A percentile compares a stretch with the other conserved stretches of the same genome.
These are phyloP conservation scores for Chanos chanos DNA, from an alignment of 2,797 vertebrate species.

Conservation along the genomic window DNA sequence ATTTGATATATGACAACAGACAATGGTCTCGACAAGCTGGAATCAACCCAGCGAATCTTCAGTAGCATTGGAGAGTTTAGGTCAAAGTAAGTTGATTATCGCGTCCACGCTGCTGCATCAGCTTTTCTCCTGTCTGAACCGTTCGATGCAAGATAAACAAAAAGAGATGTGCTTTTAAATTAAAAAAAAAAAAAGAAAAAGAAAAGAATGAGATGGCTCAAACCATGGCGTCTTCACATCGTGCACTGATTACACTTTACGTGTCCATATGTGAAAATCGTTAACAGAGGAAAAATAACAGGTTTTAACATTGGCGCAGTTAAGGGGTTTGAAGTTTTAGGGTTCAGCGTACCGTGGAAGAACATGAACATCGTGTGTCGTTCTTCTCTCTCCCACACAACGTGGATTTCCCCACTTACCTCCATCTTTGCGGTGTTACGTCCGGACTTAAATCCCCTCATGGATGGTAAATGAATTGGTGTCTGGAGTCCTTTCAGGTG, in stretches of 20 bases:
- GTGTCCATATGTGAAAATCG: too few species aligned
- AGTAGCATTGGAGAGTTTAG: conserved; percentile 43
- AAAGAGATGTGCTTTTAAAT: background rate
- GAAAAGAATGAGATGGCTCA: too few species aligned
- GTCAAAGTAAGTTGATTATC: conserved; percentile 59
- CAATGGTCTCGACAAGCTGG: conserved; percentile 55
- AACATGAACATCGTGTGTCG: background rate
- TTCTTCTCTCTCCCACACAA: background rate
- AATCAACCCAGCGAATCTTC: conserved; percentile 57
- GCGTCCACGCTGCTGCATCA: conserved; percentile 51
- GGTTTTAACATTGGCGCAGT: too few species aligned
- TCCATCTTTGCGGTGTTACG: conserved; percentile 49
- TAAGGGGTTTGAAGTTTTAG: too few species aligned
- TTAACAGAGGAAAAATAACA: too few species aligned
- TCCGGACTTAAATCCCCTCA: conserved; percentile 57
- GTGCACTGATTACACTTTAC: too few species aligned
- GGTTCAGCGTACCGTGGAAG: conserved; percentile 4
- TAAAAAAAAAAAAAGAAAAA: background rate
- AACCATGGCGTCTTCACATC: too few species aligned
- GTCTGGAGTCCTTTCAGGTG: conserved; percentile 55
- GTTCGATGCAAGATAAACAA: background rate
- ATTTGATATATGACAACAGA: conserved; percentile 52
- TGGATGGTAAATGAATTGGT: conserved; percentile 60
- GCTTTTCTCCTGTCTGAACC: conserved; percentile 43
- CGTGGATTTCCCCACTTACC: conserved; percentile 56